Conservation (phyloP, 2,113 vertebrate species). For the Sitta europaea region DNA sequence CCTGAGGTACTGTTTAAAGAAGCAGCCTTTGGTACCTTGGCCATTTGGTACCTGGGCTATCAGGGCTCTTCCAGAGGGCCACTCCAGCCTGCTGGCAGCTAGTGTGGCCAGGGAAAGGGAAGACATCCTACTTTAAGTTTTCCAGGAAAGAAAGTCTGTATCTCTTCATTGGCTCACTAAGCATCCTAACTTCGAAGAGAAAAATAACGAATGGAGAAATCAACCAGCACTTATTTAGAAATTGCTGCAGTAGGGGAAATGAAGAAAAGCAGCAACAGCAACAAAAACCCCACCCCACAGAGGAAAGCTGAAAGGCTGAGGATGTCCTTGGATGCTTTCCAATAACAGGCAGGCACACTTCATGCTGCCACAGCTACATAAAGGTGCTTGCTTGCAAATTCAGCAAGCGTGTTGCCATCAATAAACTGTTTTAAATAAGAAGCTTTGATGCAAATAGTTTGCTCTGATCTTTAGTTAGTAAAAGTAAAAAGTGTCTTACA, state of each 20-base stretch:
- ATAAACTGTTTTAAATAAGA: background rate
- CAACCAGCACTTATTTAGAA: background rate
- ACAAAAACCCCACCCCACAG: background rate
- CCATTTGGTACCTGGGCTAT: background rate
- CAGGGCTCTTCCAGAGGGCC: background rate
- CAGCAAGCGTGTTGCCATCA: background rate
- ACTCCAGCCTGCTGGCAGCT: background rate
- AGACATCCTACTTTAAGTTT: background rate
- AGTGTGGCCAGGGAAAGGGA: background rate
- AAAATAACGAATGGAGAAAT: background rate
- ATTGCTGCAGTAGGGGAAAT: background rate
- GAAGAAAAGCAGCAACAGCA: background rate
- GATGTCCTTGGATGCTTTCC: background rate
- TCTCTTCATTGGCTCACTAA: background rate
- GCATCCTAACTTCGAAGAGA: background rate
- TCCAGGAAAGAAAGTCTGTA: background rate
- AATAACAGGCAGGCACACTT: background rate
- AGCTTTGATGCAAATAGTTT: background rate
- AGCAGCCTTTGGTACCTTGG: background rate
- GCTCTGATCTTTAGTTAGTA: background rate
- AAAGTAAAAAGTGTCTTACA: background rate
- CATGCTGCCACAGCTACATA: background rate
- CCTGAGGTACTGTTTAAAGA: background rate
- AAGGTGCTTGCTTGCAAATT: background rate
- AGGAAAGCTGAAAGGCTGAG: background rate